Conservation (phyloP, 2,888 invertebrate species). For the Slavum lentiscoides region DNA sequence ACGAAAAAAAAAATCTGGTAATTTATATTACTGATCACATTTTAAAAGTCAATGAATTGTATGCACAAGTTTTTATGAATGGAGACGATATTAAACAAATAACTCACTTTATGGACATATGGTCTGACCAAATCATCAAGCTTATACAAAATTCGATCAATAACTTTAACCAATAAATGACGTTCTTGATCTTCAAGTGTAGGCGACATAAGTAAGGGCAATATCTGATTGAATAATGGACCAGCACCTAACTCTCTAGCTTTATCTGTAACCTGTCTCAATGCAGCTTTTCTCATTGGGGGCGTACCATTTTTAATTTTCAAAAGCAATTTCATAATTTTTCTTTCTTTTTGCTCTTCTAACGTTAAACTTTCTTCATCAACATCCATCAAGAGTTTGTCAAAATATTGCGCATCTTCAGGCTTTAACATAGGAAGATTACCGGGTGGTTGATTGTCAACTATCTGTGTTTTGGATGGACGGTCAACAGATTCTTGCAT, state of each 20-base stretch:
- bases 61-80: too few species aligned
- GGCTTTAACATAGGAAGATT: slow-evolving; percentile 99
- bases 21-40: too few species aligned
- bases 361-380: slow-evolving; percentile 94
- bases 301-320: slow-evolving; percentile 99
- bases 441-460: slow-evolving; percentile 96
- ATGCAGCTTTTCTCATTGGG: slow-evolving; percentile 97
- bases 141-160: slow-evolving; percentile 97
- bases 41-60: too few species aligned
- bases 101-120: slow-evolving; percentile 89
- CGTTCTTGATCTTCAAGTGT: slow-evolving; percentile 99
- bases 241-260: slow-evolving; percentile 98
- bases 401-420: slow-evolving; percentile 99
- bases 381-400: slow-evolving; percentile 95
- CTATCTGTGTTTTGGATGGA: slow-evolving; percentile 72
- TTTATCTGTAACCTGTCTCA: slow-evolving; percentile 97
- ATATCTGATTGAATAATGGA: slow-evolving; percentile 97
- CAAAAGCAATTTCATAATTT: slow-evolving; percentile 96
- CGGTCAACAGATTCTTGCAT: slow-evolving; percentile 91
- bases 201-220: slow-evolving; percentile 99
- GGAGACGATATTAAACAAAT: too few species aligned
- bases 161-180: slow-evolving; percentile 97
- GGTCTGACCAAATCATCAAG: slow-evolving; percentile 97
- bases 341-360: slow-evolving; percentile 96
- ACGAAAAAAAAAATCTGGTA: too few species aligned